Evolutionary conservation across 2,113 vertebrate species (phyloP), one percentile per base, ranked within the genome.

Genomic region (Notothenia coriiceps): DNA sequence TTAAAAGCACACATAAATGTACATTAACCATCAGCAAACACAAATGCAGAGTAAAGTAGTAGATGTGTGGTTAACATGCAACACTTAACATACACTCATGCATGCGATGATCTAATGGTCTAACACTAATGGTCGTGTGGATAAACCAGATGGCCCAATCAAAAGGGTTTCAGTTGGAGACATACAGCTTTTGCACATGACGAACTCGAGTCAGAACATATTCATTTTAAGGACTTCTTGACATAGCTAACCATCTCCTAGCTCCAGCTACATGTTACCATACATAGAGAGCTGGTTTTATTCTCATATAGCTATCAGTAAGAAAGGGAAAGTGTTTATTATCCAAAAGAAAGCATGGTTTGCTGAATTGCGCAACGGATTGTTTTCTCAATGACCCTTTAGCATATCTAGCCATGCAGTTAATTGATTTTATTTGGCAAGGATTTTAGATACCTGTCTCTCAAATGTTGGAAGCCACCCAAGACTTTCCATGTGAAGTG

Each of bases 1-100:
- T 77, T 72, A 70, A 83, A 81, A 56, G 56, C 40, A 71, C 44
- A 66, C 11, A 6, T 55, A 65, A 76, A 68, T 51, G 51, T 5
- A 70, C 74, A 69, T 74, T 63, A 75, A 67, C 12, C n/a, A 50
- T 71, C 3, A 63, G 2, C n/a, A 73, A 61, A 59, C 5, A n/a
- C 54, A 22, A 67, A 15, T 22, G 29, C 74, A 67, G 49, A 3
- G 43, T 7, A 25, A 10, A 49, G 51, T 18, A 49, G 56, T 18
- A 52, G 20, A 5, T 44, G 2, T 52, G 57, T 51, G 40, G 50
- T 73, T 79, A 75, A 83, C 62, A 76, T 54, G 55, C 55, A 40
- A 25, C 15, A 11, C 12, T 55, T n/a, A 72, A 74, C 51, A 67
- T 33, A 49, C 18, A 57, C 20, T 15, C 29, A 71, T 57, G 79